Percentiles rank a stretch among this genome's conserved stretches.
phyloP scores from a whole-genome alignment of 2,113 vertebrate species.

The Mormoops blainvillei region DNA sequence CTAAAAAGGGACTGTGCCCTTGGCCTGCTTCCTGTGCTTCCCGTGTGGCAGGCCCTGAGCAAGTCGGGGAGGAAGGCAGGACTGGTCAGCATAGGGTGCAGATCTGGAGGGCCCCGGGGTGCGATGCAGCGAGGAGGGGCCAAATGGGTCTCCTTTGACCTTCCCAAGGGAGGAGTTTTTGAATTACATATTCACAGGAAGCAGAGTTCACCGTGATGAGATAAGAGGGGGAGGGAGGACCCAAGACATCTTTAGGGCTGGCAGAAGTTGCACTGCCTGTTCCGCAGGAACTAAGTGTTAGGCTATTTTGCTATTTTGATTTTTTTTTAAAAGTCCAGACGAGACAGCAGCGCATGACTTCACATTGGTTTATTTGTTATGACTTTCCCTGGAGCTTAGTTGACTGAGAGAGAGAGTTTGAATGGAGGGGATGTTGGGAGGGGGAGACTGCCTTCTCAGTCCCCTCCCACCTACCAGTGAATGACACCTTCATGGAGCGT shows the following conservation, averaged over 20 bases:
- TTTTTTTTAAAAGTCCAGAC: not conserved
- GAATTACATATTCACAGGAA: slow-evolving; percentile 30
- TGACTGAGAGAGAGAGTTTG: not conserved
- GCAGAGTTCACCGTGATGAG: not conserved
- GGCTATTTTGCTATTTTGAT: not conserved
- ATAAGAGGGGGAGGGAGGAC: slow-evolving; percentile 16
- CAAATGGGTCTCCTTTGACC: not conserved
- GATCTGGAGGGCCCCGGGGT: not conserved
- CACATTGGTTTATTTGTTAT: not conserved
- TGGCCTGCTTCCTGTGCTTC: not conserved
- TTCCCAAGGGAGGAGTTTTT: slow-evolving; percentile 16
- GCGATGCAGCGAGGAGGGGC: not conserved
- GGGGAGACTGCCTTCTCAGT: not conserved
- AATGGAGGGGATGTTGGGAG: not conserved
- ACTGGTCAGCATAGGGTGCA: not conserved
- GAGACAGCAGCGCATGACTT: not conserved
- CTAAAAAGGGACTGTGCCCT: not conserved
- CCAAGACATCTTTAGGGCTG: not conserved
- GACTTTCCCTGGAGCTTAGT: not conserved
- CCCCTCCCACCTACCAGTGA: not conserved
- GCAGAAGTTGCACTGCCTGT: not conserved
- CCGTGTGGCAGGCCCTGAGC: not conserved
- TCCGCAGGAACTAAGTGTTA: not conserved
- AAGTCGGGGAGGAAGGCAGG: accelerated
- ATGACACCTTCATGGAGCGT: not conserved